Conservation (phyloP, 2,113 vertebrate genomes). For the Parus major region DNA sequence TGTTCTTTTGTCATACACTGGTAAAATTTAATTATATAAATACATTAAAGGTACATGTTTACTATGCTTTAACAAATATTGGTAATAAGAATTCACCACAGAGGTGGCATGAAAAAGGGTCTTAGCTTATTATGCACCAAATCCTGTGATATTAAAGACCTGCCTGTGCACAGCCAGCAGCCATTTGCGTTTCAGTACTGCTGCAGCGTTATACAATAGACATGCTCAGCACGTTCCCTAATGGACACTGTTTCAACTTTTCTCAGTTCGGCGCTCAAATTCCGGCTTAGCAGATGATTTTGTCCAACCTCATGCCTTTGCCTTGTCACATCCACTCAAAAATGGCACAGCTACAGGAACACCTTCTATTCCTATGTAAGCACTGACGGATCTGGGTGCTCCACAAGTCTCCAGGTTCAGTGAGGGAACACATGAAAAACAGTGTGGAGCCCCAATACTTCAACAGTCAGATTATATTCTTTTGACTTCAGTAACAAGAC, state of each 20-base stretch:
- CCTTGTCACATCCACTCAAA: neutral
- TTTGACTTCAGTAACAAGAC: neutral
- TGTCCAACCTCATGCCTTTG: neutral
- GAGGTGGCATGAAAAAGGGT: neutral
- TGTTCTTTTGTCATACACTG: neutral
- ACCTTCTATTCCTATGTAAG: neutral
- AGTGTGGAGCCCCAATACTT: neutral
- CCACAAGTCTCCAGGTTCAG: neutral
- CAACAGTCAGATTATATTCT: neutral
- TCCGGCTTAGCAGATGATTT: neutral
- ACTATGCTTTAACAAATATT: neutral
- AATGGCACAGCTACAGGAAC: neutral
- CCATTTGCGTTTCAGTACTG: conserved; percentile 11
- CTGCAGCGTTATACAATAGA: conserved; percentile 13
- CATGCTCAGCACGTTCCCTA: conserved; percentile 34
- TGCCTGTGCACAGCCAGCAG: conserved; percentile 37
- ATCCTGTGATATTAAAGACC: neutral
- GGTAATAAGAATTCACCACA: neutral
- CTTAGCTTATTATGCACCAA: neutral
- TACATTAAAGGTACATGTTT: neutral
- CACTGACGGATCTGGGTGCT: neutral
- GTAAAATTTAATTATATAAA: neutral
- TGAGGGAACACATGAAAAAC: neutral
- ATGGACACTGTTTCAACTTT: conserved; percentile 21
- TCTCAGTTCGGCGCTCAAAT: neutral